phyloP scores from a whole-genome alignment of 2,113 vertebrate species.

The Psilopogon haemacephalus region DNA sequence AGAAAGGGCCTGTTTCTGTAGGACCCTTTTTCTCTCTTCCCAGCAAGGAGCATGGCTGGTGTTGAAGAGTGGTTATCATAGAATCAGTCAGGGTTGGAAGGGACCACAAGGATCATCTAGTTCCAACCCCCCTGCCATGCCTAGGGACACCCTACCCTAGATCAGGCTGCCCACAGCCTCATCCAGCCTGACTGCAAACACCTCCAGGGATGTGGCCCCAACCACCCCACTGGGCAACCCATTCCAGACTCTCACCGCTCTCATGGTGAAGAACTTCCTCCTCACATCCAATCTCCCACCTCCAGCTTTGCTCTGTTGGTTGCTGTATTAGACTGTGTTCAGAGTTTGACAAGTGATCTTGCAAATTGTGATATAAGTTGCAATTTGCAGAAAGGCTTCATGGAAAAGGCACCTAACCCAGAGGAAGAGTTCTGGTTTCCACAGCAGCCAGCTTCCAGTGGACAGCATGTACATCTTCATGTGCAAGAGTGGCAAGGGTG shows the following conservation, averaged over 20 bases:
- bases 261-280: too few species aligned
- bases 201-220: too few species aligned
- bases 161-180: too few species aligned
- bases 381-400: neutral
- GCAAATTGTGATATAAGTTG: neutral
- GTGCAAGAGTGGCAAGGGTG: neutral
- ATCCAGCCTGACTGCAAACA: too few species aligned
- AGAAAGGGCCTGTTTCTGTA: accelerated
- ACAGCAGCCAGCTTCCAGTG: neutral
- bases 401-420: neutral
- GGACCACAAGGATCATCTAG: too few species aligned
- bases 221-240: too few species aligned
- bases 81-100: too few species aligned
- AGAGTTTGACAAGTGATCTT: neutral
- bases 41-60: accelerated
- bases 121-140: too few species aligned
- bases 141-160: too few species aligned
- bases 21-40: neutral
- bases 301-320: too few species aligned
- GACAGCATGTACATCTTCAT: neutral
- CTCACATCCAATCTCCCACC: too few species aligned
- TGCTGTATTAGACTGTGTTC: neutral
- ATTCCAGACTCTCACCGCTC: too few species aligned
- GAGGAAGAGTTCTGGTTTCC: neutral
- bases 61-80: accelerated